Percentiles rank a stretch among this genome's conserved stretches.
Conservation (phyloP, 2,113 vertebrate genomes). For the Macrotus californicus region DNA sequence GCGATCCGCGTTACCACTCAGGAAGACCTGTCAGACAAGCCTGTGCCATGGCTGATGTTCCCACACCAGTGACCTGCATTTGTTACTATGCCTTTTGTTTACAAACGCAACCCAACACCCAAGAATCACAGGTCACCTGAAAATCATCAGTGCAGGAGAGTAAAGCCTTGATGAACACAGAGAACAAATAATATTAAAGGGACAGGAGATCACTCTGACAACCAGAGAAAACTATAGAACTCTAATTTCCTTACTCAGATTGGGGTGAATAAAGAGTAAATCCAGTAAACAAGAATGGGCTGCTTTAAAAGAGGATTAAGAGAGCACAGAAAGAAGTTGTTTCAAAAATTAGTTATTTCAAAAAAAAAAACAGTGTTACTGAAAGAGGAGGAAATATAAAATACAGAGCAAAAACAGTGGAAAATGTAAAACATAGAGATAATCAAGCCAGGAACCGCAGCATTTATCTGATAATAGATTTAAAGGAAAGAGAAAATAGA, state of each 20-base stretch:
- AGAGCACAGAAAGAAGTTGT: background rate
- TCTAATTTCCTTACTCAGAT: background rate
- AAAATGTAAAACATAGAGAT: background rate
- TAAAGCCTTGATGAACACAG: background rate
- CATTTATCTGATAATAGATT: background rate
- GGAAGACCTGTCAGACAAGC: background rate
- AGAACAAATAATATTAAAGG: background rate
- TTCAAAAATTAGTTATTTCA: background rate
- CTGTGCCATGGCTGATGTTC: background rate
- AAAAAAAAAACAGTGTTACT: background rate
- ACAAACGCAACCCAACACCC: background rate
- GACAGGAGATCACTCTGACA: background rate
- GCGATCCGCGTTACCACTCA: background rate
- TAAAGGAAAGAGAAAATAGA: background rate
- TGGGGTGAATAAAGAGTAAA: background rate
- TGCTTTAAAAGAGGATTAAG: background rate
- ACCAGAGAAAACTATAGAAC: background rate
- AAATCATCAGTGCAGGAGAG: background rate
- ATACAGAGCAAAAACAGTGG: background rate
- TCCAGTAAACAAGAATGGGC: background rate
- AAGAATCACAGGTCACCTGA: background rate
- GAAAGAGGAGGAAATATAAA: background rate
- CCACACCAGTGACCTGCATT: background rate
- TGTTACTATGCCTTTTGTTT: background rate
- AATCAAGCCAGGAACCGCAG: background rate